phyloP scores from a whole-genome alignment of 1,140 invertebrate species.

The Triops longicaudatus region DNA sequence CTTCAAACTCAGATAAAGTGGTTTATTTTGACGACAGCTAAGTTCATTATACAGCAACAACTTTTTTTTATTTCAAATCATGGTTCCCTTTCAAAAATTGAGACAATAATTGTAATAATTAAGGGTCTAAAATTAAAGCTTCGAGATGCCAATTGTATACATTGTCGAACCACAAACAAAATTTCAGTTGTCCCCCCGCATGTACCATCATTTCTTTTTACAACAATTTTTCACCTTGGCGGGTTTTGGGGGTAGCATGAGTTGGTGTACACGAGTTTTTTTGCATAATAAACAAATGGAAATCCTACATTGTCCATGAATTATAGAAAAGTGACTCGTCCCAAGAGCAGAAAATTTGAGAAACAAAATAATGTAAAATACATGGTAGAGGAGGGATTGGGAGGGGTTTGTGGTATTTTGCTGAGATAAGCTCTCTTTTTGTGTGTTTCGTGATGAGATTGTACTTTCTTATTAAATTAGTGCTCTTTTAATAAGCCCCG shows the following conservation, averaged over 20 bases:
- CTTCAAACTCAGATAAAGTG: not conserved
- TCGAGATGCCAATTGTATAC: conserved; percentile 11
- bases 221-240: not conserved
- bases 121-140: conserved; percentile 8
- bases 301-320: no score
- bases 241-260: not conserved
- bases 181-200: not conserved
- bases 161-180: not conserved
- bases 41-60: conserved; percentile 12
- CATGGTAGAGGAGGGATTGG: not conserved
- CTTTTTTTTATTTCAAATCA: not conserved
- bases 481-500: not conserved
- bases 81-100: not conserved
- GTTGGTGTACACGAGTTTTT: no score
- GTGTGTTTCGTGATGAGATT: not conserved
- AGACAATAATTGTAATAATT: not conserved
- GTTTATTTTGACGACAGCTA: conserved; percentile 15
- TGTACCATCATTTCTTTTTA: not conserved
- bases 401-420: not conserved
- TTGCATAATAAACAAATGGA: no score
- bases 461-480: conserved; percentile 9
- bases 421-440: not conserved
- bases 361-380: not conserved
- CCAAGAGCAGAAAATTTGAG: no score
- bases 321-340: not conserved